Conservation (phyloP, 2,888 invertebrate species). For the Sicus ferrugineus region DNA sequence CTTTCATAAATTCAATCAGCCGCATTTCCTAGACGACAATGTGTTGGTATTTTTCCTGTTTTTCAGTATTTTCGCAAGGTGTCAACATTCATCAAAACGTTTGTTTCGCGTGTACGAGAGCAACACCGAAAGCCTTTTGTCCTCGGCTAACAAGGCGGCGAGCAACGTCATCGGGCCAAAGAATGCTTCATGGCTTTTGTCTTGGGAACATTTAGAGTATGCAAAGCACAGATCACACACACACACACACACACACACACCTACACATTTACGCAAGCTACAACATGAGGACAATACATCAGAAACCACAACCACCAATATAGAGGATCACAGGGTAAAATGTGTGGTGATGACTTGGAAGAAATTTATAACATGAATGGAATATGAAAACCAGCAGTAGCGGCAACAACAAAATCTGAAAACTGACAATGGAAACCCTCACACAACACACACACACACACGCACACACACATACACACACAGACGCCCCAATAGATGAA, state of each 20-base stretch:
- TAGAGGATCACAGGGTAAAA: neutral
- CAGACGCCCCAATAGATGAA: too few relatives aligned
- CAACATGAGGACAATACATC: neutral
- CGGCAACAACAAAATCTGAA: neutral
- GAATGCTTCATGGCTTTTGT: neutral
- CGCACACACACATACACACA: too few relatives aligned
- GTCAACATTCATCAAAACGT: too few relatives aligned
- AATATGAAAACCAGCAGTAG: neutral
- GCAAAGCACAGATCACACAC: neutral
- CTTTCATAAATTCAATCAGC: too few relatives aligned
- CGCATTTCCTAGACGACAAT: too few relatives aligned
- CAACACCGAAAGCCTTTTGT: too few relatives aligned
- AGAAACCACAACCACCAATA: neutral
- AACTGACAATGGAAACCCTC: too few relatives aligned
- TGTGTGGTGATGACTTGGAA: constrained; percentile 12
- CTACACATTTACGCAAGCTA: neutral
- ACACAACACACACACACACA: too few relatives aligned
- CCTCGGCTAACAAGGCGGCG: too few relatives aligned
- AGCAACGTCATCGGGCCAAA: neutral
- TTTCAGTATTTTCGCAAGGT: too few relatives aligned
- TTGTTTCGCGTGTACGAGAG: too few relatives aligned
- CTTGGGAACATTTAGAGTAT: neutral
- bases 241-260: neutral
- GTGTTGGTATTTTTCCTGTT: too few relatives aligned
- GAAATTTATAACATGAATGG: constrained; percentile 10